Base-by-base conservation (phyloP, 2,113 vertebrate genomes). In the Sturnira hondurensis region DNA sequence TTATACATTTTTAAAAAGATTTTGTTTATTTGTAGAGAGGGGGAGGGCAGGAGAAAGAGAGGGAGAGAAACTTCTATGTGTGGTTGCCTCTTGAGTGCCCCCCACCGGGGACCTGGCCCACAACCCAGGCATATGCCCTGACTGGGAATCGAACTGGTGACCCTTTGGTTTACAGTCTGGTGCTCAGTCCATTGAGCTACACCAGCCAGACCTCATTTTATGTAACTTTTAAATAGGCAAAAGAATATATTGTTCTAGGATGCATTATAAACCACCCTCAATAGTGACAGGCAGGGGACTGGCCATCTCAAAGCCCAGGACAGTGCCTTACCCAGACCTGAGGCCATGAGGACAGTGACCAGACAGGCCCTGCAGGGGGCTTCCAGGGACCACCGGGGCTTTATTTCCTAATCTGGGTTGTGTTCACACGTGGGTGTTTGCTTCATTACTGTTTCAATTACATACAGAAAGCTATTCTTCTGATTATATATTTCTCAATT, bases 401-500 rank as follows among this genome's bases (percentile, higher is more conserved):
- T 41, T 50, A 22, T 85, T 68, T 86, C 73, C 83, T 54, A n/a
- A 52, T 36, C 76, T 41, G 36, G 16, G 15, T 14, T 28, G 65
- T 63, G 14, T 85, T 38, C 38, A 38, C 82, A 47, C 19, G 12
- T 0, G 7, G n/a, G 43, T 56, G 45, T 87, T 70, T 67, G 80
- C 63, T 71, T 93, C 70, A 70, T 84, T 91, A 74, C 56, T 73
- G 17, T 73, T 47, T 82, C 43, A 87, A 77, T 96, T 73, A 84
- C 12, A 36, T 15, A 36, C 31, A 63, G 5, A 11, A 58, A 78
- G 71, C 71, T 67, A 47, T 47, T 84, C 82, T 92, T 86, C 58
- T 82, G 52, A 86, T 86, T 56, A 6, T 56, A 6, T 45, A 56
- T 52, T 47, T 84, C 71, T 83, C 50, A 28, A 38, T 67, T 87